Evolutionary conservation across 2,797 vertebrate species (phyloP), one percentile per base, ranked within the genome.

Genomic region (Propithecus perrieri): DNA sequence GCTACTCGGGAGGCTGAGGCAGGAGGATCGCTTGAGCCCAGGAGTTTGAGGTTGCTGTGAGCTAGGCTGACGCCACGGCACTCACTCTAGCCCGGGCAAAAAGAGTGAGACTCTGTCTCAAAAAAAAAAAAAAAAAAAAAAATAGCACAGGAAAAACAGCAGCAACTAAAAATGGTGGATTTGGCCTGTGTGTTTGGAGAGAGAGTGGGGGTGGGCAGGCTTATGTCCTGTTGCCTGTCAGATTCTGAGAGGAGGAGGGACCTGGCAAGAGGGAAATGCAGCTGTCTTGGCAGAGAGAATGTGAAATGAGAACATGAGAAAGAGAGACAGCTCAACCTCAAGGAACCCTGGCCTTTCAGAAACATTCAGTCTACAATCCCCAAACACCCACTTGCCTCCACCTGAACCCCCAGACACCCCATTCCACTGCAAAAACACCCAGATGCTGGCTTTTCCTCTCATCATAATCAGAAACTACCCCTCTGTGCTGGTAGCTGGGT

Each of bases 271-370:
- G 55, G 83, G 55, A 61, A 80, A n/a, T 26, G 78, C 90, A 95
- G 85, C 87, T 92, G 92, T 72, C 71, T 90, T 89, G 85, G 84
- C 59, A 35, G 50, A 91, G 63, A 46, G 69, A 78, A 79, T 1
- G 72, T 35, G 69, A 57, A 13, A 35, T 78, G 75, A 61, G 28
- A 61, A 15, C 43, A 57, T 46, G 53, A 76, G 76, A 33, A 20
- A 8, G 20, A 69, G 24, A 4, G 10, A 63, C 14, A 18, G 30
- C 72, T 83, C 57, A 48, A 69, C 0, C 30, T 30, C 69, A 83
- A 74, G 61, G 24, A 50, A 57, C 8, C 14, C 63, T 4, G 13
- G 48, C 72, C 17, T 86, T 30, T 71, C 38, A 86, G 59, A 61
- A 94, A 67, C 55, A 28, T 22, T n/a, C 20, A 41, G 11, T 7